These are phyloP conservation scores for Cantharis rufa DNA, from an alignment of 2,888 invertebrate genomes.

Conservation along the genomic window DNA sequence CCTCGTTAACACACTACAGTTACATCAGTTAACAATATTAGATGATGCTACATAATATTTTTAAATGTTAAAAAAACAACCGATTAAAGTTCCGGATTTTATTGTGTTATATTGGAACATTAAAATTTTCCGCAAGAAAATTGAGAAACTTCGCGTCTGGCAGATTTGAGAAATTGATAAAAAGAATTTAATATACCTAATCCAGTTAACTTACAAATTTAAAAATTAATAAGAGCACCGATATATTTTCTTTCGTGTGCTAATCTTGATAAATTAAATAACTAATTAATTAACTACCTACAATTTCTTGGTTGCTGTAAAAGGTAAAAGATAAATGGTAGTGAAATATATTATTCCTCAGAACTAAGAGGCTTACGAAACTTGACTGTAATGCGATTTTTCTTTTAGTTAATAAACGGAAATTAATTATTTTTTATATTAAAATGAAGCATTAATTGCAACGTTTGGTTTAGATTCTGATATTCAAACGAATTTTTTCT, in stretches of 20 bases:
- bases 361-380: background rate
- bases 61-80: background rate
- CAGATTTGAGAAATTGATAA: background rate
- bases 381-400: background rate
- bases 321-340: slow-evolving; percentile 1
- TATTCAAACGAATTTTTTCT: background rate
- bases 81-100: background rate
- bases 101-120: background rate
- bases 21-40: slow-evolving; percentile 3
- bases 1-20: slow-evolving; percentile 39
- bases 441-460: background rate
- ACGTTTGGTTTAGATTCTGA: background rate
- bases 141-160: background rate
- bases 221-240: background rate
- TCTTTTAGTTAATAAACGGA: background rate
- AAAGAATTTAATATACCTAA: background rate
- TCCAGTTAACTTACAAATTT: background rate
- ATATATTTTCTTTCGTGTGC: background rate
- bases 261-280: slow-evolving; percentile 1
- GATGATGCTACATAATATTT: background rate
- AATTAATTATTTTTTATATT: background rate
- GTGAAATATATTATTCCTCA: background rate
- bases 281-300: slow-evolving; percentile 3
- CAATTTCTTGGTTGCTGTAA: background rate
- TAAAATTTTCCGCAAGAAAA: background rate